Base-by-base conservation (phyloP, 2,888 invertebrate species). In the Cynaeus angustus region DNA sequence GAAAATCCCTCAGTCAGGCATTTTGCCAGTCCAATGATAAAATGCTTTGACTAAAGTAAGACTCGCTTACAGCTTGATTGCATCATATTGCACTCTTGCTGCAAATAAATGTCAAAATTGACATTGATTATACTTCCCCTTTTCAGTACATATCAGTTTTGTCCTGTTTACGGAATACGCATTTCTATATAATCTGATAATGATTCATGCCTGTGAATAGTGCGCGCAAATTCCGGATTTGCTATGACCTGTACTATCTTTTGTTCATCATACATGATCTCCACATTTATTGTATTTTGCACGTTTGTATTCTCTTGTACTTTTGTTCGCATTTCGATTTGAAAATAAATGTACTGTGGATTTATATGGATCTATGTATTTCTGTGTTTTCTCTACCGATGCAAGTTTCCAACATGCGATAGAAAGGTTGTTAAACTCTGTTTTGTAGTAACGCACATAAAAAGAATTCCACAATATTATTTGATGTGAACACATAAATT, bases 101-200 rank as follows among this genome's bases (percentile, higher is more conserved):
- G 12, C 41, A 41, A 41, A 41, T 41, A 41, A 10, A 13, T 12
- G 41, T 41, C 41, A 41, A 41, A 41, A 41, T 10, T 41, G 41
- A 33, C 28, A 33, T 41, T 41, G 10, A 5, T 5, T 13, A 41
- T 3, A 13, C 41, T 41, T 41, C 12, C 41, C 12, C 2, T 12
- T 10, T 10, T 41, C 13, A 12, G n/a, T n/a, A 6, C 41, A 4
- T 41, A 41, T 41, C 41, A n/a, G n/a, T n/a, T n/a, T 10, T 41
- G 13, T 12, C 5, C 13, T 41, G 10, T 41, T 41, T 41, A 41
- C 12, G 41, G 12, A 6, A 12, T 12, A 41, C 12, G 41, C 10
- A 41, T 41, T 13, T 4, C 33, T 33, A 33, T n/a, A 33, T 33
- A 33, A 13, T 41, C 41, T 41, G 41, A 41, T 41, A 41, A 41